Evolutionary conservation across 2,113 vertebrate genomes (phyloP).

Genomic region (Anolis carolinensis): DNA sequence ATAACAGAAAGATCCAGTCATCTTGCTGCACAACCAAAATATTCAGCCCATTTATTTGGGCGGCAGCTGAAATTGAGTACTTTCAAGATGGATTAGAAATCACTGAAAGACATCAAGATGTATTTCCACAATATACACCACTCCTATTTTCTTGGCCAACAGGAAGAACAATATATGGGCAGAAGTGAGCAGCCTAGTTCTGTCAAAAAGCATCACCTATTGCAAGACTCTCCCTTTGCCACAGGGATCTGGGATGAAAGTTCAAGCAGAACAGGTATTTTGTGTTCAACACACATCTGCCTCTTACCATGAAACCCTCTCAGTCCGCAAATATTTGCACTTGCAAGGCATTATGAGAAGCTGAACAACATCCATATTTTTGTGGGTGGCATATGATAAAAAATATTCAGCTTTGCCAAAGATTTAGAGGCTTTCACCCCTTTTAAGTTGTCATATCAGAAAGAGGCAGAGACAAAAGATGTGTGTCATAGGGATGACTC

Average conservation of each 20-base stretch:
- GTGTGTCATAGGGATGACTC: not conserved
- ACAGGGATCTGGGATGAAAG: constrained; percentile 1
- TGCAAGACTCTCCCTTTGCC: constrained; percentile 16
- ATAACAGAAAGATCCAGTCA: constrained; percentile 10
- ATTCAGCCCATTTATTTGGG: constrained; percentile 2
- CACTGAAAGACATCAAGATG: constrained; percentile 13
- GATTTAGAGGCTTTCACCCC: not conserved
- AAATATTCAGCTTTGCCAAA: not conserved
- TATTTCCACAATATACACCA: constrained; percentile 5
- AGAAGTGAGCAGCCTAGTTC: constrained; percentile 23
- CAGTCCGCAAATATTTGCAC: not conserved
- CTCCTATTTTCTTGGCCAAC: constrained; percentile 31
- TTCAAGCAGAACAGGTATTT: constrained; percentile 19
- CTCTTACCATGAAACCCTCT: not conserved
- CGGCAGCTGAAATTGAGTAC: not conserved
- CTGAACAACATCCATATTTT: not conserved
- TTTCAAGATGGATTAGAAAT: constrained; percentile 21
- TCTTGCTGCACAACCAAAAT: constrained; percentile 6
- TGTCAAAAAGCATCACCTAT: constrained; percentile 10
- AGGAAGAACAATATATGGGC: not conserved
- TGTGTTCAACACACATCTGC: not conserved
- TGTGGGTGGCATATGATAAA: constrained; percentile 8
- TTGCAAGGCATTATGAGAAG: not conserved
- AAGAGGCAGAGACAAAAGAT: not conserved
- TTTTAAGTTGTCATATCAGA: not conserved